phyloP scores from a whole-genome alignment of 2,888 invertebrate genomes.

The Magallana nippona region DNA sequence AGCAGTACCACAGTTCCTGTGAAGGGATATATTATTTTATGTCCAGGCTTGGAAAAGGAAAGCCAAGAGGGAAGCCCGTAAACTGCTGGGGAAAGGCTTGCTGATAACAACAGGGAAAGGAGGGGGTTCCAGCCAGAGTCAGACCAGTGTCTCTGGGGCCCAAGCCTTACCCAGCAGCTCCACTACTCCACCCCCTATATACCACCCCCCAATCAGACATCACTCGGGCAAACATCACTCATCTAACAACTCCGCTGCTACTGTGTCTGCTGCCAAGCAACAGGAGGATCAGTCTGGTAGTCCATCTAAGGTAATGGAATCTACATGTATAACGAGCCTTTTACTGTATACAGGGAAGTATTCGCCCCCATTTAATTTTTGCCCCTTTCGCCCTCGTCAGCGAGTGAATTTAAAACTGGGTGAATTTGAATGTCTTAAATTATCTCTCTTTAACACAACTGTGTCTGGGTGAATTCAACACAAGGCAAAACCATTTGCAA shows the following conservation, averaged over 20 bases:
- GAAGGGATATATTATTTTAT: not conserved
- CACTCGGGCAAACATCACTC: slow-evolving; percentile 31
- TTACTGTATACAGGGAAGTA: too few relatives aligned
- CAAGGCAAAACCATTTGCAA: too few relatives aligned
- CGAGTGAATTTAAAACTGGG: too few relatives aligned
- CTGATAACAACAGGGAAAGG: slow-evolving; percentile 80
- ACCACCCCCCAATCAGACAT: slow-evolving; percentile 49
- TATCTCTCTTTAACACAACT: too few relatives aligned
- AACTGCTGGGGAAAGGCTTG: slow-evolving; percentile 81
- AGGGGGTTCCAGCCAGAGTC: slow-evolving; percentile 41
- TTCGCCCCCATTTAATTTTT: too few relatives aligned
- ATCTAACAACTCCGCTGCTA: slow-evolving; percentile 46
- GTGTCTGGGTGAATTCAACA: too few relatives aligned
- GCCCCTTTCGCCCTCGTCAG: too few relatives aligned
- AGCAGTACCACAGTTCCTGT: not conserved
- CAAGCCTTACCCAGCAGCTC: slow-evolving; percentile 33
- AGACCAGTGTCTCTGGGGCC: slow-evolving; percentile 44
- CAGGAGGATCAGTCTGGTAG: slow-evolving; percentile 21
- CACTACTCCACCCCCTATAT: slow-evolving; percentile 41
- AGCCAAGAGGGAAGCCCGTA: slow-evolving; percentile 84
- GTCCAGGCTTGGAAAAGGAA: slow-evolving; percentile 89
- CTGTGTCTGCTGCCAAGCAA: slow-evolving; percentile 45
- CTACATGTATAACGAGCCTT: not conserved
- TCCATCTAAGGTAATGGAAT: slow-evolving; percentile 26
- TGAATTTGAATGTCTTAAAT: too few relatives aligned